phyloP scores from a whole-genome alignment of 2,113 vertebrate genomes.

The Scomber japonicus region DNA sequence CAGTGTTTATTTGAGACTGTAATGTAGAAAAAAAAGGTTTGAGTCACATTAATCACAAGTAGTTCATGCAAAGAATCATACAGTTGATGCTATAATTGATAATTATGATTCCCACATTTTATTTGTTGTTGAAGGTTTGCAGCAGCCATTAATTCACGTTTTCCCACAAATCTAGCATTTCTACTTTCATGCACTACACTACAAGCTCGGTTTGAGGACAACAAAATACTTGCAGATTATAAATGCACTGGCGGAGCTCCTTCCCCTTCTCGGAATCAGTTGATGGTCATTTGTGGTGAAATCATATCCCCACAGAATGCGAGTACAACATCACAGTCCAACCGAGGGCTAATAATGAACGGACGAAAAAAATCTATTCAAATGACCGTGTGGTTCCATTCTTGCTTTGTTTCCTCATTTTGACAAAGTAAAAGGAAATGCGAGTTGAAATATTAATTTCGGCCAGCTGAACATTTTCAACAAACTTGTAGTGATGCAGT shows the following conservation, averaged over 20 bases:
- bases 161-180: constrained; percentile 21
- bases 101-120: constrained; percentile 6
- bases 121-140: constrained; percentile 23
- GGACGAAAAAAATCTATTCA: constrained; percentile 62
- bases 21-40: not conserved
- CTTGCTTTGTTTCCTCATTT: constrained; percentile 68
- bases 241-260: constrained; percentile 65
- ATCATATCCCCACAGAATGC: constrained; percentile 71
- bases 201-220: constrained; percentile 51
- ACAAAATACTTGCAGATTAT: constrained; percentile 66
- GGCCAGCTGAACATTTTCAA: constrained; percentile 57
- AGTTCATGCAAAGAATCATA: not conserved
- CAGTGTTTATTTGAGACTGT: not conserved
- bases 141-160: constrained; percentile 29
- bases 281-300: constrained; percentile 80
- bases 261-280: constrained; percentile 76
- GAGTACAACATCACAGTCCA: constrained; percentile 70
- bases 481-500: constrained; percentile 36
- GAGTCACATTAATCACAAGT: not conserved
- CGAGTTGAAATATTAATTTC: constrained; percentile 70
- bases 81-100: not conserved
- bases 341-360: constrained; percentile 78
- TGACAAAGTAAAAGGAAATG: constrained; percentile 71
- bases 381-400: constrained; percentile 73
- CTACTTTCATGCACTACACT: constrained; percentile 6